A percentile compares a stretch with the other conserved stretches of the same genome.
These are phyloP conservation scores for Montipora efflorescens DNA, from an alignment of 64 coral and sea anemone species.

Conservation along the genomic window DNA sequence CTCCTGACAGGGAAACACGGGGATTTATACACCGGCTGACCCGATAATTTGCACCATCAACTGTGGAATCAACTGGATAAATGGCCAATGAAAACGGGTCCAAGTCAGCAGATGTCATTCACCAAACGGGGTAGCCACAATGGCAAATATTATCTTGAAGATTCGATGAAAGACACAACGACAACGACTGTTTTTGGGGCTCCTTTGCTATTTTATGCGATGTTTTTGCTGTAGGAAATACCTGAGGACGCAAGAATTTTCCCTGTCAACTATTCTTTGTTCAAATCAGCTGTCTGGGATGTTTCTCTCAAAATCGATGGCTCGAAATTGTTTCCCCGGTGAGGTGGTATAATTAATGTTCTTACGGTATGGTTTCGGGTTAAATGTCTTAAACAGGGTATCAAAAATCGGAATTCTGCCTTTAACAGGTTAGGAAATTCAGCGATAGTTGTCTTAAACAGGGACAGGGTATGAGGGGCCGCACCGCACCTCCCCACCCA, in stretches of 20 bases:
- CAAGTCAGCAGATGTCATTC: background rate
- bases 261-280: constrained; percentile 11
- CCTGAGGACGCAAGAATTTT: constrained; percentile 10
- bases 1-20: constrained; percentile 34
- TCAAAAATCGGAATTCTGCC: too few relatives aligned
- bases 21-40: constrained; percentile 32
- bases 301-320: background rate
- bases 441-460: too few relatives aligned
- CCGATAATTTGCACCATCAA: constrained; percentile 9
- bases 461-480: too few relatives aligned
- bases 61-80: background rate
- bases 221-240: constrained; percentile 12
- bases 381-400: too few relatives aligned
- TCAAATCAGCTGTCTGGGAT: background rate
- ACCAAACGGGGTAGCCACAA: background rate
- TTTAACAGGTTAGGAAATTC: too few relatives aligned
- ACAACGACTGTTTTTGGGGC: background rate
- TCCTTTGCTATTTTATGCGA: constrained; percentile 30
- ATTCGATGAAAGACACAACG: constrained; percentile 9
- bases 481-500: too few relatives aligned
- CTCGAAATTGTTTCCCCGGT: constrained; percentile 5
- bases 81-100: background rate
- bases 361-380: background rate
- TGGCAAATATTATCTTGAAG: background rate
- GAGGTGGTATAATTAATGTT: background rate